A percentile compares a stretch with the other conserved stretches of the same genome.
phyloP scores from a whole-genome alignment of 1,140 invertebrate species.

The Paraescarpia echinospica region DNA sequence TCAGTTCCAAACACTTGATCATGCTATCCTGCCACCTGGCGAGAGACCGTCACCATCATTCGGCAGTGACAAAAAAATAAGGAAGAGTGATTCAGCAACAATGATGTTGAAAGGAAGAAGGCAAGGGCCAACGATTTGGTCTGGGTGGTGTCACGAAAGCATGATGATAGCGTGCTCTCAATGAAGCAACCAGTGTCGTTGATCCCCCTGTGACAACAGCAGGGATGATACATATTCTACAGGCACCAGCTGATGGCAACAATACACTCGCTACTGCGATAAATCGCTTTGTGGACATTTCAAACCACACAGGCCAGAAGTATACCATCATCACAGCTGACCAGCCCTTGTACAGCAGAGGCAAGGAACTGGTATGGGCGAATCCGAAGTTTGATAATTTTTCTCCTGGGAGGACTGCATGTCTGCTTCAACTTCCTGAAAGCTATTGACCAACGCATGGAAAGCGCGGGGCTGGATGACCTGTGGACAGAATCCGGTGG shows the following conservation, averaged over 20 bases:
- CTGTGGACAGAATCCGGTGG: conserved; percentile 25
- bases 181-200: neutral
- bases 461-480: conserved; percentile 27
- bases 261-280: conserved; percentile 10
- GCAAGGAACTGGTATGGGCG: conserved; percentile 19
- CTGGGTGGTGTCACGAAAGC: conserved; percentile 6
- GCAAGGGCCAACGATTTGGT: neutral
- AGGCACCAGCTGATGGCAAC: neutral
- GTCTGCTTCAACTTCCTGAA: conserved; percentile 29
- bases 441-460: conserved; percentile 31
- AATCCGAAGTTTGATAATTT: conserved; percentile 23
- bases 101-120: too few species aligned
- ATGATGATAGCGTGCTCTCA: neutral
- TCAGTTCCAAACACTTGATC: neutral
- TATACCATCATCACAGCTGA: conserved; percentile 29
- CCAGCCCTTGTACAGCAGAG: conserved; percentile 22
- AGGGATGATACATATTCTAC: neutral
- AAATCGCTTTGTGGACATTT: conserved; percentile 20
- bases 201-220: neutral
- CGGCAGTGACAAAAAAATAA: neutral
- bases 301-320: conserved; percentile 17
- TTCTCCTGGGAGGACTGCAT: conserved; percentile 26
- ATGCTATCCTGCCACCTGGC: neutral
- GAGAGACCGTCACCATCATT: too few species aligned
- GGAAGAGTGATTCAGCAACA: neutral